Evolutionary conservation across 2,888 invertebrate genomes (phyloP), one percentile per base, ranked within the genome.

Genomic region (Synanthedon myopaeformis): DNA sequence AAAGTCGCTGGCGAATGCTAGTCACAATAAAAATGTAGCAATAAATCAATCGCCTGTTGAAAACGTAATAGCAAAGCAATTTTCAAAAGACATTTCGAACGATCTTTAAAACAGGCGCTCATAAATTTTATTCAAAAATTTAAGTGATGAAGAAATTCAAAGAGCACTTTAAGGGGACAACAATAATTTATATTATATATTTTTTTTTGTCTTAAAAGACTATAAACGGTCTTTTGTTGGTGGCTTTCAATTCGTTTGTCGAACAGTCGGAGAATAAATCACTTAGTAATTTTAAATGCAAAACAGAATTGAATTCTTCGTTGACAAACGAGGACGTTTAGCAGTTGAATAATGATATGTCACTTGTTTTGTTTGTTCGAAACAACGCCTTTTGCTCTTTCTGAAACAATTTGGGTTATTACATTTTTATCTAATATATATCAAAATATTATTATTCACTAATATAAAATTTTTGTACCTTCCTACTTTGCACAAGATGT

Each of bases 241-340:
- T 35, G 45, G 45, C 14, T 12, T 45, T 45, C 14, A 13, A 45
- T 45, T 45, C 11, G 54, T 53, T 49, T 42, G 51, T 54, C 56
- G 49, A 14, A 45, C 19, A 11, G 17, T 45, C 48, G 49, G 58
- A 56, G 56, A 58, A 63, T 60, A 57, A 61, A 57, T 58, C 57
- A 58, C 54, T 61, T 57, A 53, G 52, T 54, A 57, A 56, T 56
- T 57, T 58, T 53, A 54, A 59, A 58, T 54, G 54, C 51, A 56
- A 57, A 57, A 53, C 51, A 49, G 53, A 54, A 45, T 45, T 45
- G 45, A 45, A 45, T 45, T n/a, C 45, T 45, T 14, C 45, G 14
- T n/a, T 45, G 56, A 56, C 56, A 54, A 54, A 56, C 53, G 49
- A 52, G 41, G n/a, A 45, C 14, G 45, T 45, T 45, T 13, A 13